phyloP scores from a whole-genome alignment of 1,140 invertebrate species.

The Heliconius hewitsoni region DNA sequence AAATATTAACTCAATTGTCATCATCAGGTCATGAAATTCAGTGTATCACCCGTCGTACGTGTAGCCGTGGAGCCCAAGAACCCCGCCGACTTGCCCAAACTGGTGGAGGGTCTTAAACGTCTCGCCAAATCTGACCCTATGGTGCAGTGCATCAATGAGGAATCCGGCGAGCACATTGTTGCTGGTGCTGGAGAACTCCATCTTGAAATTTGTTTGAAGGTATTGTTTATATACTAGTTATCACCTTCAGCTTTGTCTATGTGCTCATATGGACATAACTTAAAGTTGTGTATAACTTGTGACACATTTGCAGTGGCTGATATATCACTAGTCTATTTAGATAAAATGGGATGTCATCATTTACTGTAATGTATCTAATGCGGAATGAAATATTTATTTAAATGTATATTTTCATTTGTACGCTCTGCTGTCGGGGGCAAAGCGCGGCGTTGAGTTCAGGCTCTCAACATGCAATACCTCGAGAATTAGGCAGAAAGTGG shows the following conservation, averaged over 20 bases:
- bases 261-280: no score
- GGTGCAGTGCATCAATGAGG: constrained; percentile 99
- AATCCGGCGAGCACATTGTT: constrained; percentile 99
- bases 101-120: constrained; percentile 99
- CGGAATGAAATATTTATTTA: no score
- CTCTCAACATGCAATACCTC: no score
- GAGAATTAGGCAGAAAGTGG: no score
- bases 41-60: constrained; percentile 99
- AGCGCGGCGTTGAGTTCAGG: no score
- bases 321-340: no score
- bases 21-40: constrained; percentile 97
- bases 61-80: constrained; percentile 99
- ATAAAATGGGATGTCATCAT: no score
- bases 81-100: constrained; percentile 98
- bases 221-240: constrained; percentile 25
- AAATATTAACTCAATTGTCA: not conserved
- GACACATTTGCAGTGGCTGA: no score
- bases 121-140: constrained; percentile 99
- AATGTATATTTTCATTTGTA: no score
- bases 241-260: not conserved
- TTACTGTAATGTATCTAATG: no score
- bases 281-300: no score
- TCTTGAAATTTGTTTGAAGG: constrained; percentile 99
- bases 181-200: constrained; percentile 99
- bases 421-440: no score